These are phyloP conservation scores for Leucopternis melanops DNA, from an alignment of 2,113 vertebrate genomes.

Conservation along the genomic window DNA sequence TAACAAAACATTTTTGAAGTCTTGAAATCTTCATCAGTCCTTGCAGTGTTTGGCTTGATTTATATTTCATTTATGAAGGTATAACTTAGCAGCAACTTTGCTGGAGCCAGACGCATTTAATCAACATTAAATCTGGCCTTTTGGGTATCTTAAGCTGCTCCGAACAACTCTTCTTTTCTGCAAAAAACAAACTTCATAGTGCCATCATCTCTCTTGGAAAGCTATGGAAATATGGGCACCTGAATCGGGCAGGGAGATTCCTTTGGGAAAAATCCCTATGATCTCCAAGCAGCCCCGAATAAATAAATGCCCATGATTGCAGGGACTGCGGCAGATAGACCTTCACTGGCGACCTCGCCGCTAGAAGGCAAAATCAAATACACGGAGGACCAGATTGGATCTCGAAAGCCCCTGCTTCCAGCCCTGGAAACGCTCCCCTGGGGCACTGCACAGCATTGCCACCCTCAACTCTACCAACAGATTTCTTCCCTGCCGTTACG, in stretches of 20 bases:
- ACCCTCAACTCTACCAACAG: neutral
- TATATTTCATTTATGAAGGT: neutral
- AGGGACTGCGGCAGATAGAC: neutral
- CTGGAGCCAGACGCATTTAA: neutral
- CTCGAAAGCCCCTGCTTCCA: neutral
- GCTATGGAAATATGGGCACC: neutral
- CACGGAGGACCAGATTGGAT: neutral
- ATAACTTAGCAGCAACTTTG: neutral
- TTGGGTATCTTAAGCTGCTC: neutral
- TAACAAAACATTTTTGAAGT: neutral
- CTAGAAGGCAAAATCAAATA: neutral
- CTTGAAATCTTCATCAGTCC: neutral
- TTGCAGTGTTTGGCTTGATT: neutral
- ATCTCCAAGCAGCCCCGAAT: neutral
- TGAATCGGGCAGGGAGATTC: neutral
- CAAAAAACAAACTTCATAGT: neutral
- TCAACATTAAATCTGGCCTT: neutral
- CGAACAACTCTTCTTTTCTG: neutral
- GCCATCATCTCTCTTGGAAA: neutral
- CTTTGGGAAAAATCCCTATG: neutral
- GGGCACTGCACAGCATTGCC: accelerated
- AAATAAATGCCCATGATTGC: accelerated
- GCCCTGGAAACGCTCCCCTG: neutral
- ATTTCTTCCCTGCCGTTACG: neutral
- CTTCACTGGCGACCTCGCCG: accelerated